Evolutionary conservation across 2,888 invertebrate genomes (phyloP), one percentile per base, ranked within the genome.

Genomic region (Beris morrisii): DNA sequence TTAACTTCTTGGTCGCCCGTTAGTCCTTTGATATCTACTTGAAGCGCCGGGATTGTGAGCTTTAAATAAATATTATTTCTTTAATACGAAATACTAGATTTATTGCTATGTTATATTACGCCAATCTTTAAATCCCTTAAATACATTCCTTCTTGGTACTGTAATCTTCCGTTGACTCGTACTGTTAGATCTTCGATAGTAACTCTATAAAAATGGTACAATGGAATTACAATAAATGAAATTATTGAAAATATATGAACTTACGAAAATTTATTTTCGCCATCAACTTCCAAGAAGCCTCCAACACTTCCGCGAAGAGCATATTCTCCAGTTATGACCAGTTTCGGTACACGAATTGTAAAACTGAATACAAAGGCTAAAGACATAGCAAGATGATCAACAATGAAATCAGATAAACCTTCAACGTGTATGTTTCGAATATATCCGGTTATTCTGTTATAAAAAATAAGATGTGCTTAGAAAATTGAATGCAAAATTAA

Each of bases 1-100:
- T 74, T 74, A 3, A 79, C 65, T n/a, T 77, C 73, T 0, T 75
- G 71, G 31, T 79, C 77, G 46, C 56, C 56, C 12, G 56, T 65
- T 44, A 65, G 28, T 4, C 50, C 38, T 61, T 61, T 9, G 38
- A 61, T 61, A 9, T 50, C 28, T 3, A 50, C 50, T 12, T 52
- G 6, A 4, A 52, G 43, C 12, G 15, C 11, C 5, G 15, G 38
- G 7, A 61, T n/a, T 52, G 22, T 30, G 5, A 52, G 31, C 61
- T 61, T 13, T 11, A 46, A 59, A n/a, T 7, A 38, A 38, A 30
- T 30, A 48, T 48, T 48, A 44, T 44, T 44, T 9, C 0, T 44
- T n/a, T 44, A 44, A 44, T 4, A 44, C 44, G 4, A 44, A 3
- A 2, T 44, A 44, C 4, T n/a, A 52, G 2, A 7, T 2, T 3